These are phyloP conservation scores for Gymnoscopelus microlampas DNA, from an alignment of 2,797 vertebrate species.

Conservation along the genomic window DNA sequence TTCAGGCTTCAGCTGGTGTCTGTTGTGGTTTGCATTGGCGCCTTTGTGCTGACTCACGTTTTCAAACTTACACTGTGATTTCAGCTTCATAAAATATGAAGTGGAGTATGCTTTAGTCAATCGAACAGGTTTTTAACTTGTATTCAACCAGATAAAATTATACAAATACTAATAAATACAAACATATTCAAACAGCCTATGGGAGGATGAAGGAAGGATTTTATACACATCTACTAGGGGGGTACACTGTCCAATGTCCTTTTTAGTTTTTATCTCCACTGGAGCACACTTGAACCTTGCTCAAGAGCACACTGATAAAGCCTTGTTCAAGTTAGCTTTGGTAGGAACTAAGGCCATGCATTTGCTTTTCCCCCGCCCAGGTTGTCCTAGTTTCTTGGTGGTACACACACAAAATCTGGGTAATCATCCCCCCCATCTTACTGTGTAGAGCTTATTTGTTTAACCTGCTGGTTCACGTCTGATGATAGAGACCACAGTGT, in stretches of 20 bases:
- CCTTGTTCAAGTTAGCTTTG: no score
- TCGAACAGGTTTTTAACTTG: constrained; percentile 15
- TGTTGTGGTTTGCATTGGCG: constrained; percentile 41
- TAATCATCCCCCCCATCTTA: no score
- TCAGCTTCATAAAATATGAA: constrained; percentile 12
- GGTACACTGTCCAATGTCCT: not conserved
- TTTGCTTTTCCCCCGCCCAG: constrained; percentile 2
- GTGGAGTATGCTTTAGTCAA: constrained; percentile 4
- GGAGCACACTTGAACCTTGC: no score
- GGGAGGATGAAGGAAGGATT: not conserved
- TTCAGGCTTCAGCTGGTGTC: constrained; percentile 36
- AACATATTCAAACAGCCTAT: not conserved
- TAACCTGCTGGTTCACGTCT: constrained; percentile 9
- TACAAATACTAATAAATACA: not conserved
- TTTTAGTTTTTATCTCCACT: no score
- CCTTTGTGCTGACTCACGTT: constrained; percentile 25
- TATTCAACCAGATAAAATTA: constrained; percentile 20
- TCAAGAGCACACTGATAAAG: not conserved
- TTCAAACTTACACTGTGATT: constrained; percentile 36
- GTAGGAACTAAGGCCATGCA: no score
- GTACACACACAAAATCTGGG: no score
- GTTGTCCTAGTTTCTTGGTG: constrained; percentile 1
- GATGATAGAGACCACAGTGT: not conserved
- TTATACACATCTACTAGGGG: not conserved
- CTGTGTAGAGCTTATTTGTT: constrained; percentile 10